Conservation (phyloP, 1,140 invertebrate species). For the Mylabris phalerata region DNA sequence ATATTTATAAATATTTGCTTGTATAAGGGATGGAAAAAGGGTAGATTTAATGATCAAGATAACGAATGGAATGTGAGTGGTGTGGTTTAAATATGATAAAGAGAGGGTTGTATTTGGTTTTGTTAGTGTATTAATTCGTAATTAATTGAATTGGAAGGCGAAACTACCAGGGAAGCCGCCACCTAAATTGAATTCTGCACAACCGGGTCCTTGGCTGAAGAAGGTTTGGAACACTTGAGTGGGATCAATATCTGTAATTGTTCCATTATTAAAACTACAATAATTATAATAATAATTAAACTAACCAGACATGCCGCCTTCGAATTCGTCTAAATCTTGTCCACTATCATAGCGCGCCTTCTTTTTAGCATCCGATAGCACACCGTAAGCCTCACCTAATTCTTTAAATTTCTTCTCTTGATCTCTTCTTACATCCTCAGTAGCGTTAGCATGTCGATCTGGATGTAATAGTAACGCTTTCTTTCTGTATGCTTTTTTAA, state of each 20-base stretch:
- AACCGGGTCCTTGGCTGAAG: conserved; percentile 51
- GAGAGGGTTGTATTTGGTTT: too few relatives aligned
- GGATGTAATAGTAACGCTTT: conserved; percentile 82
- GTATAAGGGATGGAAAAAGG: too few relatives aligned
- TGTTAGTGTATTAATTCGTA: too few relatives aligned
- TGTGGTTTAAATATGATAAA: too few relatives aligned
- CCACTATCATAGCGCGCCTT: conserved; percentile 87
- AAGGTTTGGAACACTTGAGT: conserved; percentile 73
- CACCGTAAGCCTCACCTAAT: conserved; percentile 92
- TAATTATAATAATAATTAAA: background rate
- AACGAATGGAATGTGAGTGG: too few relatives aligned
- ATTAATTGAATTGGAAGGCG: conserved; percentile 61
- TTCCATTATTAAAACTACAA: background rate
- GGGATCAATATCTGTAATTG: conserved; percentile 60
- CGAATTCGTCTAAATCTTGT: conserved; percentile 68
- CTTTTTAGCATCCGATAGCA: conserved; percentile 90
- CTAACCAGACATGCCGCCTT: conserved; percentile 44
- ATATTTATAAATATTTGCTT: too few relatives aligned
- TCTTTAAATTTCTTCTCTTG: conserved; percentile 97
- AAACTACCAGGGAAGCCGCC: conserved; percentile 56
- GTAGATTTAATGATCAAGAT: too few relatives aligned
- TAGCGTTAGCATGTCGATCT: conserved; percentile 84
- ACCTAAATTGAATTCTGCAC: conserved; percentile 45
- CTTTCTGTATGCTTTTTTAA: conserved; percentile 95
- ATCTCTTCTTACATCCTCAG: conserved; percentile 74